Percentiles rank a stretch among this genome's conserved stretches.
Conservation (phyloP, 1,140 invertebrate species). For the Plutomurus gul region DNA sequence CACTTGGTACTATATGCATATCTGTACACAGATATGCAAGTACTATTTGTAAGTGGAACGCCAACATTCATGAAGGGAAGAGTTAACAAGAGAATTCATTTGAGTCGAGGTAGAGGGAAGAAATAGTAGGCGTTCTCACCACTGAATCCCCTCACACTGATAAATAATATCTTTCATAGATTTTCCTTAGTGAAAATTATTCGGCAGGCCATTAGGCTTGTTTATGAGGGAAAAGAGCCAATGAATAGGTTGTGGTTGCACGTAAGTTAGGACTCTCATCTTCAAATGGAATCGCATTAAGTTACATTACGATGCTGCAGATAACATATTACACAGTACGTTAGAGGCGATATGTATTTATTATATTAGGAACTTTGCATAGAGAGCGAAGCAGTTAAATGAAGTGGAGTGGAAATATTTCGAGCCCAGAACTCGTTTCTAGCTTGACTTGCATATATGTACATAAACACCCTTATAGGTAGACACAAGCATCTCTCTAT, state of each 20-base stretch:
- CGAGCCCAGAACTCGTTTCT: background rate
- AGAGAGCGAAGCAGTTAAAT: background rate
- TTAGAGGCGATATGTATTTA: conserved; percentile 11
- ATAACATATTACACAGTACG: conserved; percentile 4
- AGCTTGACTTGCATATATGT: too few species aligned
- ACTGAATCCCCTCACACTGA: conserved; percentile 42
- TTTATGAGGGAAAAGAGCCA: conserved; percentile 36
- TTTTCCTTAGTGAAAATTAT: conserved; percentile 45
- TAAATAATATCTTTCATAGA: conserved; percentile 45
- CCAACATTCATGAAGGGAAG: too few species aligned
- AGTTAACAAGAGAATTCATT: background rate
- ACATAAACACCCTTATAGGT: too few species aligned
- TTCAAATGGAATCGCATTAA: conserved; percentile 24
- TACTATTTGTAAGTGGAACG: too few species aligned
- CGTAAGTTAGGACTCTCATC: conserved; percentile 13
- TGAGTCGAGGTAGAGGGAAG: background rate
- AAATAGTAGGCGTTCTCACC: conserved; percentile 39
- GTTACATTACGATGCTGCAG: background rate
- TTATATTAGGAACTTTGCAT: background rate
- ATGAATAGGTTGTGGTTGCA: background rate
- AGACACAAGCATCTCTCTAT: too few species aligned
- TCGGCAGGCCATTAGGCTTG: conserved; percentile 44
- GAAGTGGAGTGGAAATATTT: background rate
- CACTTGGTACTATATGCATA: background rate
- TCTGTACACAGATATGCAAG: background rate